Evolutionary conservation across 2,797 vertebrate species (phyloP).

Genomic region (Sphaeramia orbicularis): DNA sequence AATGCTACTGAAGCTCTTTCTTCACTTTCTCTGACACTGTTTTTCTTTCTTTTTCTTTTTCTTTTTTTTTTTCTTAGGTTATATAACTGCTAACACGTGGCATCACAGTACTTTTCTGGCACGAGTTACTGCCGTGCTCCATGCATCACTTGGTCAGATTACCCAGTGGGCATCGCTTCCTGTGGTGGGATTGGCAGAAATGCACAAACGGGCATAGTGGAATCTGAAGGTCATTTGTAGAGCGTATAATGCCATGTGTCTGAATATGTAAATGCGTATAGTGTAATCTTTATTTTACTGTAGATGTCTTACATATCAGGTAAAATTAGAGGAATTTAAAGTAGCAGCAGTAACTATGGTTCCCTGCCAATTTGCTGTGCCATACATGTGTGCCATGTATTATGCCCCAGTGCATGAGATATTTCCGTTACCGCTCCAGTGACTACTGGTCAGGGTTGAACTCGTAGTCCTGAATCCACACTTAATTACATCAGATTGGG

Average conservation of each 20-base stretch:
- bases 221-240: slow-evolving; percentile 78
- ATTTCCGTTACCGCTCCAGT: too few relatives aligned
- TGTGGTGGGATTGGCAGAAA: slow-evolving; percentile 60
- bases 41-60: slow-evolving; percentile 1
- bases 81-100: slow-evolving; percentile 64
- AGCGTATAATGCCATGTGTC: slow-evolving; percentile 11
- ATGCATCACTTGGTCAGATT: slow-evolving; percentile 80
- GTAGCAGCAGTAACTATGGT: slow-evolving; percentile 24
- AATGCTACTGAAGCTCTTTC: slow-evolving; percentile 49
- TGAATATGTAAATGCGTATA: slow-evolving; percentile 17
- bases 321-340: slow-evolving; percentile 42
- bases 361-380: slow-evolving; percentile 51
- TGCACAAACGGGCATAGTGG: slow-evolving; percentile 57
- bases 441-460: too few relatives aligned
- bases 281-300: not conserved
- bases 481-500: too few relatives aligned
- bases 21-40: slow-evolving; percentile 40
- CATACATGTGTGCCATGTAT: too few relatives aligned
- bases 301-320: slow-evolving; percentile 15
- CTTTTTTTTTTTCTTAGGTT: slow-evolving; percentile 29
- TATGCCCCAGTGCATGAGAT: too few relatives aligned
- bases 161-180: slow-evolving; percentile 77
- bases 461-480: too few relatives aligned
- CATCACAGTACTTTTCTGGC: slow-evolving; percentile 69
- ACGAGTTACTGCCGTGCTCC: slow-evolving; percentile 60